Evolutionary conservation across 23 tunicate genomes (phyloP), one percentile per base, ranked within the genome.

Genomic region (Halocynthia roretzi): DNA sequence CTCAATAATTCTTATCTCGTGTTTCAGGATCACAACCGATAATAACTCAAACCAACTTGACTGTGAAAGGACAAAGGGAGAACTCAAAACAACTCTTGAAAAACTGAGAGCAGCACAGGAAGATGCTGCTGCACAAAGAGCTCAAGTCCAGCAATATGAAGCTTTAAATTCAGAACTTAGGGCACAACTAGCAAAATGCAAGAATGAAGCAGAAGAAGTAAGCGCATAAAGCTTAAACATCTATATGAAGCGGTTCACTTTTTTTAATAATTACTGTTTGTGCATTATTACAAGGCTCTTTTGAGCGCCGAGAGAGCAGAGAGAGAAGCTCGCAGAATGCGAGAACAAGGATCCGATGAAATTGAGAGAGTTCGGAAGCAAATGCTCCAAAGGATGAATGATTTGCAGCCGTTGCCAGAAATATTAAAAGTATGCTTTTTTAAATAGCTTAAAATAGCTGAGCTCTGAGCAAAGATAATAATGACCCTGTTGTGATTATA

Each of bases 131-230:
- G 51, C 72, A 12, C 72, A 85, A 66, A 80, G 96, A 10, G 67
- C 77, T 19, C 85, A 83, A 22, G 50, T 80, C n/a, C 62, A 87
- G 72, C 96, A 89, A 76, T 70, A 72, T 8, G 96, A 89, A 61
- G 51, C 77, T 20, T 65, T 80, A 11, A 82, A 72, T 6, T 55
- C 79, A 14, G 96, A 89, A 54, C 78, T 89, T 12, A 74, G 84
- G 2, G 61, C 74, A 6, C 86, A 84, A 70, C 82, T 89, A 8
- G 61, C 89, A 53, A 89, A 89, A 80, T 83, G 89, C 11, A 89
- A 89, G 69, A 89, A 84, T 57, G 96, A 89, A 80, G 85, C 96
- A 56, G 96, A 89, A 75, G 96, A 89, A 68, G 93, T 87, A 61
- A 12, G 17, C 10, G 5, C 15, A 14, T 58, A 14, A 31, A 31